Base-by-base conservation (phyloP, 2,888 invertebrate species). In the Drosophila hamatofila region DNA sequence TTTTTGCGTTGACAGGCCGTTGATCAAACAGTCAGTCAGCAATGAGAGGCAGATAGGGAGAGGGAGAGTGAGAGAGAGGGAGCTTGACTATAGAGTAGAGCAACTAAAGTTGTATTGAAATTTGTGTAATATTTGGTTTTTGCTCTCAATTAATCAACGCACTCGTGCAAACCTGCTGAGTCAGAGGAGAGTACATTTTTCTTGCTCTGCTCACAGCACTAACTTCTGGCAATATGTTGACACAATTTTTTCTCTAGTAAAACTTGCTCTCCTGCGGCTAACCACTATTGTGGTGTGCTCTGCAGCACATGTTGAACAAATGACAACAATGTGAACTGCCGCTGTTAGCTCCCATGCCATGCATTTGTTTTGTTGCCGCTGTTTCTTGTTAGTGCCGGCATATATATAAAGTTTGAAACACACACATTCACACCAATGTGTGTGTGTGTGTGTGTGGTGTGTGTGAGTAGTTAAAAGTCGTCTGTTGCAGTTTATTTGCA, bases 401-500 rank as follows among this genome's bases (percentile, higher is more conserved):
- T 41, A 54, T 25, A 42, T 16, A 42, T 14, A 55, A 14, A 30
- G 37, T 35, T 25, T 2, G n/a, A 14, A 16, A n/a, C 41, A 18
- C 4, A 49, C 27, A 18, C 54, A 18, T 6, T 16, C 39, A 14
- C 27, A 8, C 55, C 6, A 14, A 37, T 37, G 16, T 16, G 2
- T 37, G 2, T 16, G 35, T 8, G 30, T 27, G 27, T 30, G 30
- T 12, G 33, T 30, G 30, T 8, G 30, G 2, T 30, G 30, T 14
- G 35, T 14, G 35, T 35, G 35, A 6, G 35, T 35, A 35, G 35
- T 16, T 37, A 16, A 14, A 37, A 46, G 27, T 49, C 33, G 21
- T 44, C 27, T 52, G 51, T 42, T 72, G 71, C 56, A 82, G 75
- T 51, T 75, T 69, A 80, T 75, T 71, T 75, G 62, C 64, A 49